These are phyloP conservation scores for Cyclina sinensis DNA, from an alignment of 1,140 invertebrate species.

Conservation along the genomic window DNA sequence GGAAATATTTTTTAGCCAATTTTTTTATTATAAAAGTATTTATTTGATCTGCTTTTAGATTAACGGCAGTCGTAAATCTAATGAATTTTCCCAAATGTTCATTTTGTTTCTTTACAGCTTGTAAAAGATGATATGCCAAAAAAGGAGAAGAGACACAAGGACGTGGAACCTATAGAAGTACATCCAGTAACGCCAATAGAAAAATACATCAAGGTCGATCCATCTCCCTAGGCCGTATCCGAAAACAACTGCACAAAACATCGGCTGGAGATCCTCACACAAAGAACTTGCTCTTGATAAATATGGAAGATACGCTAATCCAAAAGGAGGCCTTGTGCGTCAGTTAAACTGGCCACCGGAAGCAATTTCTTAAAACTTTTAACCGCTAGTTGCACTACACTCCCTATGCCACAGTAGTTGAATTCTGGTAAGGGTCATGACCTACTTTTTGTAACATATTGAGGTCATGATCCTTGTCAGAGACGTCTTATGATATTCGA, in stretches of 20 bases:
- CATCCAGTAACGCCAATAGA: conserved; percentile 84
- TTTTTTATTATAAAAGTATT: no score
- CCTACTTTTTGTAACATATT: no score
- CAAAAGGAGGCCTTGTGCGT: conserved; percentile 83
- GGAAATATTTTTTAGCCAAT: no score
- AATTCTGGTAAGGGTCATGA: no score
- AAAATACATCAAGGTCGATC: conserved; percentile 82
- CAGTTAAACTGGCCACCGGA: conserved; percentile 86
- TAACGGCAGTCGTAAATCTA: no score
- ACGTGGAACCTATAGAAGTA: conserved; percentile 74
- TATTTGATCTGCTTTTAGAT: no score
- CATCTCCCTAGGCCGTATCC: conserved; percentile 83
- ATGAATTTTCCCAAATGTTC: no score
- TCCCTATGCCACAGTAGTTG: no score
- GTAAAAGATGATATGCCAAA: conserved; percentile 80
- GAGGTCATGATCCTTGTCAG: no score
- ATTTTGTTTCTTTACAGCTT: conserved; percentile 73
- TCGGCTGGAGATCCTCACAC: conserved; percentile 84
- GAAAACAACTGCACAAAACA: conserved; percentile 81
- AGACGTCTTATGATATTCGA: no score
- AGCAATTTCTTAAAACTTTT: conserved; percentile 71
- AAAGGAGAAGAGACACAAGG: conserved; percentile 70
- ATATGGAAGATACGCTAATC: conserved; percentile 83
- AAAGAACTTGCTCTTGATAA: conserved; percentile 78
- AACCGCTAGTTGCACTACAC: no score